Evolutionary conservation across 2,113 vertebrate species (phyloP), one percentile per base, ranked within the genome.

Genomic region (Oxyruncus cristatus): DNA sequence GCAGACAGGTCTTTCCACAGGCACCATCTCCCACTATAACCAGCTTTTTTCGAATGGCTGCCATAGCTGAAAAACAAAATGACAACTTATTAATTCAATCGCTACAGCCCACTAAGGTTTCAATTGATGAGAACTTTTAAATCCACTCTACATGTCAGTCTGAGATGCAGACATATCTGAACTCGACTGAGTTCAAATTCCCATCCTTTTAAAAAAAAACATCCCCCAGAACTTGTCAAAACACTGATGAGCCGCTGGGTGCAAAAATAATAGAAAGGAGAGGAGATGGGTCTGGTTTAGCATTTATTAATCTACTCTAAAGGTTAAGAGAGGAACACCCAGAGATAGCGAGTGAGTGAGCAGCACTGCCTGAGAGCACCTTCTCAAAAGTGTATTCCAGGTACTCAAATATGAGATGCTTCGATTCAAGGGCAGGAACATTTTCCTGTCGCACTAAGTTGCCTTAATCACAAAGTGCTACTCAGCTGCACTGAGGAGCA

Each of bases 1-100:
- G 99, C 94, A 99, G 99, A 97, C 99, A 99, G 50, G 99, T 99
- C 97, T 99, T 99, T 67, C 99, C 99, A 96, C 99, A 99, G 72
- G 99, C 99, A 94, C 99, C 99, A 96, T 99, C 99, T 94, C 99
- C 99, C 59, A 99, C 99, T 97, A 99, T 99, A 87, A 99, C 99
- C 98, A 99, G 98, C 97, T 99, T 99, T 98, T 99, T 99, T 96
- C 99, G 98, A 98, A 99, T 99, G 94, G 99, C 99, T 97, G 99
- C 99, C 99, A 99, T 99, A 71, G 86, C 99, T 99, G 97, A 93
- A 97, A 97, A 81, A 93, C 85, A 96, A 96, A 95, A 86, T 0
- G 0, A 74, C 5, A 2, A 39, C 30, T 49, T 71, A 87, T 88
- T 96, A 94, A 44, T 95, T 78, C 37, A 68, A 78, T 47, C 0